phyloP scores from a whole-genome alignment of 2,797 vertebrate species.

The Lithobates sylvaticus region DNA sequence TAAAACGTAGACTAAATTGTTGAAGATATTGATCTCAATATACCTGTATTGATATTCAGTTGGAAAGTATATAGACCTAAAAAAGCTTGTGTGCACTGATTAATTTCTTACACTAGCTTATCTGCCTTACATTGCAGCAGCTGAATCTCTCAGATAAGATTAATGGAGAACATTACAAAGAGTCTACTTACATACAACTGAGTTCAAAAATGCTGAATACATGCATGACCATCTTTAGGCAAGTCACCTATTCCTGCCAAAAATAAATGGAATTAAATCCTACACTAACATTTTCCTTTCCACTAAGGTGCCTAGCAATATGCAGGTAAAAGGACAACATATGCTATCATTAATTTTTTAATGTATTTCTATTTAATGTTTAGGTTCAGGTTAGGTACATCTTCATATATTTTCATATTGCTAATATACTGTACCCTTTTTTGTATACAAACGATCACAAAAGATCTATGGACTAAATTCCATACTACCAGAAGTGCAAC shows the following conservation, averaged over 20 bases:
- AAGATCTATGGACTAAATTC: no score
- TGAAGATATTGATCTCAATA: constrained; percentile 39
- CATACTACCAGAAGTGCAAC: no score
- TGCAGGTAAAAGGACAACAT: not conserved
- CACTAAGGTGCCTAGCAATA: not conserved
- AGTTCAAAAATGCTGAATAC: constrained; percentile 39
- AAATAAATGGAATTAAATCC: not conserved
- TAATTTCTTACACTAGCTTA: constrained; percentile 40
- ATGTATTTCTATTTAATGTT: no score
- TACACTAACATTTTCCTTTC: not conserved
- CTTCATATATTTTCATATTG: no score
- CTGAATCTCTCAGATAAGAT: constrained; percentile 49
- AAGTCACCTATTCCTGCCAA: not conserved
- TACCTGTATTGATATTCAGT: constrained; percentile 34
- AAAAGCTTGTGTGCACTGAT: constrained; percentile 34
- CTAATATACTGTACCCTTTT: no score
- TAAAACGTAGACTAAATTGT: constrained; percentile 29
- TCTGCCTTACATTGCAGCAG: constrained; percentile 48
- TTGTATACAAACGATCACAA: no score
- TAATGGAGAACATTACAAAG: constrained; percentile 41
- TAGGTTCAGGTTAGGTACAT: no score
- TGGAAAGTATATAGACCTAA: constrained; percentile 21
- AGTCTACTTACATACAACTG: constrained; percentile 15
- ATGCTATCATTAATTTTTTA: no score
- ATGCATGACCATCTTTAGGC: constrained; percentile 3